Base-by-base conservation (phyloP, 1,140 invertebrate species). In the Elymnias hypermnestra region DNA sequence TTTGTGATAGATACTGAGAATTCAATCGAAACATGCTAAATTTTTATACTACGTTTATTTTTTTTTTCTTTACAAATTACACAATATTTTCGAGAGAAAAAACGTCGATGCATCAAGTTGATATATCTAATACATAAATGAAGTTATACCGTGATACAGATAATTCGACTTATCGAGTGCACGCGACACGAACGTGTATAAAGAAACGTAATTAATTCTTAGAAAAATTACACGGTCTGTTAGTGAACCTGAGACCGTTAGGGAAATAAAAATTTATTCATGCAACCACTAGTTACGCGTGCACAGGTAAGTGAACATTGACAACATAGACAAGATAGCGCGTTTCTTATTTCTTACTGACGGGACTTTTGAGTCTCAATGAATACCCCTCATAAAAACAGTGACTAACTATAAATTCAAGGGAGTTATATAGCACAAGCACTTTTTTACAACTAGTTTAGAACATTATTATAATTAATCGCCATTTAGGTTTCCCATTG, bases 31-130 rank as follows among this genome's bases (percentile, higher is more conserved):
- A 44, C 40, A 33, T 39, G 14, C n/a, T 36, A 31, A 39, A 42
- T 26, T 42, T 14, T 21, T 29, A 29, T 39, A 28, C 40, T 48
- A 49, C 40, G 15, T 38, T 39, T 43, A 19, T 39, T 57, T 42
- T 54, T 33, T 33, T n/a, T 33, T 13, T 12, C 6, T 2, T 29
- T 12, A 9, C 53, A 26, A 50, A 42, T 44, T 53, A 60, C 38
- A 51, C 19, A 51, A 44, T 31, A 29, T 44, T 49, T 41, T 45
- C 23, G 37, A 54, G 39, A 50, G 42, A 56, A 49, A 55, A 43
- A 26, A 54, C 7, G 5, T 42, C 33, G 47, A 25, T 44, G 54
- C 36, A 50, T 58, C 51, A 57, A 48, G 45, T 54, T 56, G 47
- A 60, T 57, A 49, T 60, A 64, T 43, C 45, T 40, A 53, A 12